Evolutionary conservation across 2,797 vertebrate species (phyloP), one percentile per base, ranked within the genome.

Genomic region (Siniperca undulata): DNA sequence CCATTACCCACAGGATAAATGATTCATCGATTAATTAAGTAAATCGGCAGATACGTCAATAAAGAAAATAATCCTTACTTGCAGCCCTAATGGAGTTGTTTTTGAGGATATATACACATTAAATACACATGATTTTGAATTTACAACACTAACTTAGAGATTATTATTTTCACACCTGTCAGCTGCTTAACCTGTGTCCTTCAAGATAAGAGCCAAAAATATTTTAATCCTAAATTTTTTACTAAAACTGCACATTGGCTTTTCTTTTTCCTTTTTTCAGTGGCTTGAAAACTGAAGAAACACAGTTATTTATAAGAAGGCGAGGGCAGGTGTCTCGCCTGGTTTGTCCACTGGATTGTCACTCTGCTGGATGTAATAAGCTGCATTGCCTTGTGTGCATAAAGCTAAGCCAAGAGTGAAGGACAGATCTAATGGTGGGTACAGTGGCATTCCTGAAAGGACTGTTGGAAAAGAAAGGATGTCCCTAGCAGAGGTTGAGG

Each of bases 271-370:
- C 7, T 42, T 20, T 40, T 69, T 74, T 82, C 30, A 83, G 62
- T 81, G 61, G 44, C 65, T 67, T 24, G n/a, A 60, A 61, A 62
- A 27, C 50, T 50, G 8, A 78, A 60, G 61, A 62, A 72, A 42
- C 19, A 22, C 6, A 69, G 7, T 65, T 60, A 46, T 22, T 10
- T 7, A 17, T 8, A 17, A 56, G 52, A 56, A 19, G 53, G 62
- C n/a, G n/a, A 40, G 34, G 62, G 56, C 67, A 77, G 81, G 74
- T 88, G 56, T 40, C 50, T 64, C 67, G 86, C 81, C 72, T 86
- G 78, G 59, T 81, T 82, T 78, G 71, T 69, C 77, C 60, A 34
- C 13, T 38, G 7, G 22, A 56, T 69, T 81, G 80, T 80, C 77
- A 82, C 19, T 84, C 72, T 56, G 20, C 19, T 58, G 19, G 16